Base-by-base conservation (phyloP, 2,113 vertebrate species). In the Blennius ocellaris region DNA sequence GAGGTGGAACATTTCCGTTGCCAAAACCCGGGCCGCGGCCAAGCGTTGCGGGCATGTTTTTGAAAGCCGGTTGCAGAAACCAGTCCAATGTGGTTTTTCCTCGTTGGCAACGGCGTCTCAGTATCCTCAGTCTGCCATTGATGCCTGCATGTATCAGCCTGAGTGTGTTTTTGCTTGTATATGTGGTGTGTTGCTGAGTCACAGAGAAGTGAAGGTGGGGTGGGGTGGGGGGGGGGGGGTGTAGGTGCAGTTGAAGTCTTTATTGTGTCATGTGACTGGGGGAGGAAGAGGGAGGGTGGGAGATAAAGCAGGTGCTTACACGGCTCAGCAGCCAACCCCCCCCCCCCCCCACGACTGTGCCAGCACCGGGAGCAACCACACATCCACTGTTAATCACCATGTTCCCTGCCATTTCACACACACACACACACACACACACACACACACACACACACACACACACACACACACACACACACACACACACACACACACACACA, bases 311-410 rank as follows among this genome's bases (percentile, higher is more conserved):
- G 92, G 87, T 45, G 43, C 86, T 83, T 51, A 62, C 89, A 89
- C 68, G 79, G 86, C 83, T 92, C 84, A 63, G 50, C 82, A 84
- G n/a, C n/a, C n/a, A n/a, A n/a, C 71, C 84, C 81, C 73, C 66
- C 43, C n/a, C 1, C 57, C 57, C 62, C n/a, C n/a, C n/a, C n/a
- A n/a, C n/a, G n/a, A 82, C 84, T 74, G 64, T 84, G 83, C 50
- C 89, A 89, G 68, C 60, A 69, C 88, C 82, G 52, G 48, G 85
- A 84, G 88, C 76, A 43, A 76, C 50, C 74, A 80, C 83, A 83
- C 65, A 86, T 77, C n/a, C 76, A 90, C 76, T 80, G 80, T 75
- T 92, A 92, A 83, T 73, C 69, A 85, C 89, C 86, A 50, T 87
- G 78, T 78, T 71, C 88, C 76, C 78, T 47, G 43, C 51, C 37